phyloP scores from a whole-genome alignment of 2,113 vertebrate species.

The Addax nasomaculatus region DNA sequence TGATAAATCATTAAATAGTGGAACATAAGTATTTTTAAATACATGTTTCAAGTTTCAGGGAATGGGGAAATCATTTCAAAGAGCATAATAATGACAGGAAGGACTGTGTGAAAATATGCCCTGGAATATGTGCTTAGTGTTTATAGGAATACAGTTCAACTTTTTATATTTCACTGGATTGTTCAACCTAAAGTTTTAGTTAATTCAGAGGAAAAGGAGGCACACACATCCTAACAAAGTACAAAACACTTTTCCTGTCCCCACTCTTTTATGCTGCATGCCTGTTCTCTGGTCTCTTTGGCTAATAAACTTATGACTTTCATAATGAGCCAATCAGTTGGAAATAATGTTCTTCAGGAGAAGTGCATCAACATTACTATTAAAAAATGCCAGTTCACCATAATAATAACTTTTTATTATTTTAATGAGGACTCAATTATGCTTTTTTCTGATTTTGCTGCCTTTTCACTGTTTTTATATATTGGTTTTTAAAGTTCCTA shows the following conservation, averaged over 20 bases:
- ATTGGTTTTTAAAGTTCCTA: not conserved
- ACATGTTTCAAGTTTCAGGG: slow-evolving; percentile 34
- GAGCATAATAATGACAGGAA: slow-evolving; percentile 12
- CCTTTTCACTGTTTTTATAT: not conserved
- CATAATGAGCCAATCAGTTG: not conserved
- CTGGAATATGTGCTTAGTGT: not conserved
- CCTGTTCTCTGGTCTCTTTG: not conserved
- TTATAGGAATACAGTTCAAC: not conserved
- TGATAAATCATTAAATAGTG: slow-evolving; percentile 30
- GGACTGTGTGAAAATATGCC: not conserved
- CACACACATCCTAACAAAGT: not conserved
- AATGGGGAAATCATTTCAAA: slow-evolving; percentile 42
- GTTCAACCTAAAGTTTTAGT: not conserved
- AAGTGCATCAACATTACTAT: not conserved
- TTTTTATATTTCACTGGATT: not conserved
- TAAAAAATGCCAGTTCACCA: not conserved
- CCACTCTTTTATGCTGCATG: not conserved
- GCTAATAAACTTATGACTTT: not conserved
- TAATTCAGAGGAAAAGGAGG: not conserved
- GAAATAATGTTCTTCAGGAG: not conserved
- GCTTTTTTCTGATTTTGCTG: not conserved
- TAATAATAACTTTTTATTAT: not conserved
- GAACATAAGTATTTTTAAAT: slow-evolving; percentile 40
- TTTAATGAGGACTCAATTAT: not conserved
- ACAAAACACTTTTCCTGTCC: not conserved